These are phyloP conservation scores for Trachelus iudaicus DNA, from an alignment of 2,888 invertebrate genomes.

Conservation along the genomic window DNA sequence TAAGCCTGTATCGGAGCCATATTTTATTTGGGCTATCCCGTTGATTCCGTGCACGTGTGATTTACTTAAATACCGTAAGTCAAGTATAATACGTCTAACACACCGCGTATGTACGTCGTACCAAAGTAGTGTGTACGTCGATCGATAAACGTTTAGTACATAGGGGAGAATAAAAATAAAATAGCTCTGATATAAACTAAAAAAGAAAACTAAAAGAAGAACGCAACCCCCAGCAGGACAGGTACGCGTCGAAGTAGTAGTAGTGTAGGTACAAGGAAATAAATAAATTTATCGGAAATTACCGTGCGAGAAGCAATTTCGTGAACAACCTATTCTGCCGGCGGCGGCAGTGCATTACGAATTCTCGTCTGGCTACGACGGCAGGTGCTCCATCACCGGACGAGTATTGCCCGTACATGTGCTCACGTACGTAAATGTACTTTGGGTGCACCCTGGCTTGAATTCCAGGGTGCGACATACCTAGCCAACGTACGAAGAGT, in stretches of 20 bases:
- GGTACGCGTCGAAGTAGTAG: background rate
- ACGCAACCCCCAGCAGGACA: background rate
- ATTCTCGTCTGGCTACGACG: background rate
- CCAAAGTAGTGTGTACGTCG: background rate
- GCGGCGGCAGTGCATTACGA: background rate
- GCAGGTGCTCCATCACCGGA: background rate
- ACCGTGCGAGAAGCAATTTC: background rate
- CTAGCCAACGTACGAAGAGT: background rate
- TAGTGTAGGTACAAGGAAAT: background rate
- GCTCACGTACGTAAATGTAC: background rate
- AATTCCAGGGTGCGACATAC: background rate
- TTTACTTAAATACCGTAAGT: background rate
- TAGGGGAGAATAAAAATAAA: background rate
- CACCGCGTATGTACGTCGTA: background rate
- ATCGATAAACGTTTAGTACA: background rate
- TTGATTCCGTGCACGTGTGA: background rate
- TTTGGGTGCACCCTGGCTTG: background rate
- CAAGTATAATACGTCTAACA: background rate
- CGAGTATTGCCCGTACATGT: background rate
- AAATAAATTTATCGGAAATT: background rate
- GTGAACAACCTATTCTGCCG: background rate
- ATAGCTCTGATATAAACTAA: background rate
- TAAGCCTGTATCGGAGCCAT: no score
- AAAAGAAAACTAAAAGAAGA: background rate
- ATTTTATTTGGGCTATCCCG: no score